Evolutionary conservation across 1,140 invertebrate species (phyloP).

Genomic region (Drosophila bipectinata): DNA sequence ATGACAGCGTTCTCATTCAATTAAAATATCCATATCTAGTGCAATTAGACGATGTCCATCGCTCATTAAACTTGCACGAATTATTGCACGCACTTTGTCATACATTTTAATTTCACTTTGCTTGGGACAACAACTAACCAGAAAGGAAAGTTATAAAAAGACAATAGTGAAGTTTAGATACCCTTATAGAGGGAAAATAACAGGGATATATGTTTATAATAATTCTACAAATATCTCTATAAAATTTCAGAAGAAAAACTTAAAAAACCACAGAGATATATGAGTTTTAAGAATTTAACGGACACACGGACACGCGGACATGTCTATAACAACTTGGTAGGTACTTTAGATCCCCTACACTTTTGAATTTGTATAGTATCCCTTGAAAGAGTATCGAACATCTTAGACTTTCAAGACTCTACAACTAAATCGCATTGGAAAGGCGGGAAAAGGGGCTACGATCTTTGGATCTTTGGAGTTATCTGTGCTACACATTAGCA

Average conservation of each 20-base stretch:
- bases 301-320: too few relatives aligned
- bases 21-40: slow-evolving; percentile 83
- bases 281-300: too few relatives aligned
- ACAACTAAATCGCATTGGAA: slow-evolving; percentile 63
- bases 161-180: background rate
- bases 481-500: slow-evolving; percentile 81
- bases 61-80: slow-evolving; percentile 84
- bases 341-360: too few relatives aligned
- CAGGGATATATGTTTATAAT: too few relatives aligned
- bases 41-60: slow-evolving; percentile 79
- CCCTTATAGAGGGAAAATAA: too few relatives aligned
- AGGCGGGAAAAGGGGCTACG: background rate
- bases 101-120: slow-evolving; percentile 83
- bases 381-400: background rate
- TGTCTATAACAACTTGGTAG: too few relatives aligned
- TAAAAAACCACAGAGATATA: too few relatives aligned
- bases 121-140: slow-evolving; percentile 1
- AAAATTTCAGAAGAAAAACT: too few relatives aligned
- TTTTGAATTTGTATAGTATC: background rate
- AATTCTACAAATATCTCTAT: too few relatives aligned
- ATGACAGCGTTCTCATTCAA: slow-evolving; percentile 82
- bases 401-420: slow-evolving; percentile 25
- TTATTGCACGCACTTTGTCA: slow-evolving; percentile 84
- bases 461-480: slow-evolving; percentile 34
- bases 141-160: background rate